Percentiles rank a stretch among this genome's conserved stretches.
Evolutionary conservation across 2,797 vertebrate genomes (phyloP).

Genomic region (Echeneis naucrates): DNA sequence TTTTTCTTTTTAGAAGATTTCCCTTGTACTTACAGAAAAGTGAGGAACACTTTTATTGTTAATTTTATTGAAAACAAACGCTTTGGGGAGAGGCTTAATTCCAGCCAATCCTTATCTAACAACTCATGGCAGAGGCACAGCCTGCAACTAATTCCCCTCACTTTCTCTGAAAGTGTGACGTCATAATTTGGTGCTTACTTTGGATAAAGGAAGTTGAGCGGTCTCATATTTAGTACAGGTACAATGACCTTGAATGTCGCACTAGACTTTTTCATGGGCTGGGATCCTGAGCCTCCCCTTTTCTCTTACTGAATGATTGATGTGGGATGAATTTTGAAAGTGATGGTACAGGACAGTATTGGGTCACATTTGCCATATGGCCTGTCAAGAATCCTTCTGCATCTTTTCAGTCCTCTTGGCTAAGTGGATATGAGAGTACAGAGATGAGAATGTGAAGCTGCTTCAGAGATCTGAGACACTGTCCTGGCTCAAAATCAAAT

Average conservation of each 20-base stretch:
- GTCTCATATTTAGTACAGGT: conserved; percentile 58
- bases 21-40: not conserved
- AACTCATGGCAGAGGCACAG: conserved; percentile 1
- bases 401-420: conserved; percentile 27
- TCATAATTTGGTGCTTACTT: conserved; percentile 70
- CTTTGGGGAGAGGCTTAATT: not conserved
- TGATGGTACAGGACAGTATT: conserved; percentile 27
- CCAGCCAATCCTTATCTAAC: conserved; percentile 14
- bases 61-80: not conserved
- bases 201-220: conserved; percentile 79
- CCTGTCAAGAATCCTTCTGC: conserved; percentile 51
- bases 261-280: conserved; percentile 36
- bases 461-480: conserved; percentile 12
- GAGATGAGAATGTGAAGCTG: conserved; percentile 5
- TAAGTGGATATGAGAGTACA: not conserved
- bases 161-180: conserved; percentile 42
- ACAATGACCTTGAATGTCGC: conserved; percentile 67
- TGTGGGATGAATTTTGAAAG: conserved; percentile 57
- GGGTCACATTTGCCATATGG: conserved; percentile 47
- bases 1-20: not conserved
- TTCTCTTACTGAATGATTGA: conserved; percentile 69
- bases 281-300: not conserved
- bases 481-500: conserved; percentile 27
- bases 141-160: conserved; percentile 23
- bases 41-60: not conserved